Percentiles rank a stretch among this genome's conserved stretches.
These are phyloP conservation scores for Cyrtodaria siliqua DNA, from an alignment of 2,888 invertebrate species.

Conservation along the genomic window DNA sequence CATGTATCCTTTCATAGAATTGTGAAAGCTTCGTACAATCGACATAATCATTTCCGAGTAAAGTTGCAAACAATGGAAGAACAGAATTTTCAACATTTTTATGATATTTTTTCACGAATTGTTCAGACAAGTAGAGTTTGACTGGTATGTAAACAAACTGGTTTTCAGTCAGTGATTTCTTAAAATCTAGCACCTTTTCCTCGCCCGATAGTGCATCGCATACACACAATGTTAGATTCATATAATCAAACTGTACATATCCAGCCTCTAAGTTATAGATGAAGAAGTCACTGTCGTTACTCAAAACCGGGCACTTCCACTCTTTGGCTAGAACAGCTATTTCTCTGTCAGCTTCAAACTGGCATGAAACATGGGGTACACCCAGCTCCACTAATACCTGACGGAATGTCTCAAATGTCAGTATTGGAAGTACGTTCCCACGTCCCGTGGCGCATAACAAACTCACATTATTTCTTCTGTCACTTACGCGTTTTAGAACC, in stretches of 20 bases:
- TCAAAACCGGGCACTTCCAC: conserved; percentile 94
- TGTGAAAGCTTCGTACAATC: conserved; percentile 88
- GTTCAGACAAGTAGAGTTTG: conserved; percentile 90
- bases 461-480: conserved; percentile 74
- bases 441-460: conserved; percentile 61
- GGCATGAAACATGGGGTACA: conserved; percentile 91
- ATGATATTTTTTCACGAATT: conserved; percentile 89
- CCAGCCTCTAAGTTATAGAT: conserved; percentile 91
- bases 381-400: conserved; percentile 90
- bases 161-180: conserved; percentile 13
- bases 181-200: conserved; percentile 21
- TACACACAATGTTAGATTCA: conserved; percentile 73
- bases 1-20: conserved; percentile 89
- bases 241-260: conserved; percentile 91
- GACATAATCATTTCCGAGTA: conserved; percentile 96
- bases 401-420: conserved; percentile 91
- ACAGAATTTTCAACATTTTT: conserved; percentile 89
- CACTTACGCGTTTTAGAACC: conserved; percentile 73
- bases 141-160: conserved; percentile 72
- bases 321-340: conserved; percentile 93
- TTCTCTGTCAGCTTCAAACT: conserved; percentile 96
- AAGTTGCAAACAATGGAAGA: conserved; percentile 92
- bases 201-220: conserved; percentile 40
- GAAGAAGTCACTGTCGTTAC: conserved; percentile 97
- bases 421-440: conserved; percentile 90